A percentile compares a stretch with the other conserved stretches of the same genome.
Evolutionary conservation across 2,888 invertebrate genomes (phyloP).

Genomic region (Tinea pellionella): DNA sequence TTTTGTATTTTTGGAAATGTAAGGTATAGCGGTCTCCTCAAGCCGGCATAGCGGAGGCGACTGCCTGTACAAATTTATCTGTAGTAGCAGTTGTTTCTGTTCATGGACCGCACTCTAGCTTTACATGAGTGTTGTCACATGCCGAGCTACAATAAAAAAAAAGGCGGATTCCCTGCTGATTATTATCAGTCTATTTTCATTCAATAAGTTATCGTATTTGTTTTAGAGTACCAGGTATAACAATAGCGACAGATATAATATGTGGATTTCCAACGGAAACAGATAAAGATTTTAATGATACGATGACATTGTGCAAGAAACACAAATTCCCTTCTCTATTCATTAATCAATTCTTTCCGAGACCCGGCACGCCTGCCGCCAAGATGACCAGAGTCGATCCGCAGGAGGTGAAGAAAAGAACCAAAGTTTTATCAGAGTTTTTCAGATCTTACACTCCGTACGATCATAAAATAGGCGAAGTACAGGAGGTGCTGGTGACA

Average conservation of each 20-base stretch:
- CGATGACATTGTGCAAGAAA: slow-evolving; percentile 82
- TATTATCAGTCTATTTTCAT: too few relatives aligned
- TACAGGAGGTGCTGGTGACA: slow-evolving; percentile 87
- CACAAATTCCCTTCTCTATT: slow-evolving; percentile 94
- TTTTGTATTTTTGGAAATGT: background rate
- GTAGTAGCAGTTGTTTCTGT: too few relatives aligned
- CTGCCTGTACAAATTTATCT: too few relatives aligned
- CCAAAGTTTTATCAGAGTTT: slow-evolving; percentile 86
- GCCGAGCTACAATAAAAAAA: too few relatives aligned
- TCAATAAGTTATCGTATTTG: too few relatives aligned
- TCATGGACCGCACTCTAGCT: too few relatives aligned
- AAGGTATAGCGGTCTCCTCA: too few relatives aligned
- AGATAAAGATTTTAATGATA: slow-evolving; percentile 88
- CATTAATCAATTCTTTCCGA: slow-evolving; percentile 97
- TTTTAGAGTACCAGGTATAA: slow-evolving; percentile 86
- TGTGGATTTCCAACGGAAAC: slow-evolving; percentile 99
- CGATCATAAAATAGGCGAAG: slow-evolving; percentile 72
- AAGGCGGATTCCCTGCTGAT: too few relatives aligned
- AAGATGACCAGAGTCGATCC: slow-evolving; percentile 86
- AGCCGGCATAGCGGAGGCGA: too few relatives aligned
- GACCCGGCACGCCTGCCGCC: slow-evolving; percentile 97
- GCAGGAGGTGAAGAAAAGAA: slow-evolving; percentile 89
- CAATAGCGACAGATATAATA: slow-evolving; percentile 97
- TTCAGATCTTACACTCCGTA: slow-evolving; percentile 93
- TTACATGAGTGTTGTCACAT: too few relatives aligned